Evolutionary conservation across 2,888 invertebrate genomes (phyloP).

Genomic region (Lithosia quadra): DNA sequence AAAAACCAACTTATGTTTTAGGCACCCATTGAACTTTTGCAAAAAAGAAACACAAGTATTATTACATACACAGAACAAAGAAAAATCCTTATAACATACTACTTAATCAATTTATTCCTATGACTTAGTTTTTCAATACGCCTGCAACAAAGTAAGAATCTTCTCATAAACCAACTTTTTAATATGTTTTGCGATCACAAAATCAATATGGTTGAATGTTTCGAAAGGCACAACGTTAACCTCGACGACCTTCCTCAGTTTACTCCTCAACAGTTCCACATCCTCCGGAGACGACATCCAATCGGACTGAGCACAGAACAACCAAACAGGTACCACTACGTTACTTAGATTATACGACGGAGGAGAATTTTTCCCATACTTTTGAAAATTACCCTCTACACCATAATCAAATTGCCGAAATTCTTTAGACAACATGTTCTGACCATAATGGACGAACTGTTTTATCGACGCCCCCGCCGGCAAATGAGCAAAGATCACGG

Average conservation of each 20-base stretch:
- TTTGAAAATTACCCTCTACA: neutral
- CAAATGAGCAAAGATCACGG: slow-evolving; percentile 83
- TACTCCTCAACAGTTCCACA: neutral
- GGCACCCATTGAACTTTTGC: too few relatives aligned
- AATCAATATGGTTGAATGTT: slow-evolving; percentile 13
- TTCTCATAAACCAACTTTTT: slow-evolving; percentile 5
- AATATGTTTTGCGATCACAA: slow-evolving; percentile 13
- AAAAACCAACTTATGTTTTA: too few relatives aligned
- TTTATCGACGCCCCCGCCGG: slow-evolving; percentile 86
- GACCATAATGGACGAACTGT: slow-evolving; percentile 85
- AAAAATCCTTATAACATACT: too few relatives aligned
- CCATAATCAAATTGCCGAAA: slow-evolving; percentile 65
- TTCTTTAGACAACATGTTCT: slow-evolving; percentile 69
- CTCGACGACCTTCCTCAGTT: slow-evolving; percentile 6
- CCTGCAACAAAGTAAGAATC: neutral
- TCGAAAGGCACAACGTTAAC: slow-evolving; percentile 6
- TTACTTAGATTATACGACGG: slow-evolving; percentile 1
- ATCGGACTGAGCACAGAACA: neutral
- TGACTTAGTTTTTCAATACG: neutral
- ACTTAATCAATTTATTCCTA: too few relatives aligned
- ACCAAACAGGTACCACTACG: neutral
- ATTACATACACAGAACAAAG: too few relatives aligned
- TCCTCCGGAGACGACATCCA: slow-evolving; percentile 7
- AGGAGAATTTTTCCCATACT: neutral
- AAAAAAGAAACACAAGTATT: too few relatives aligned